A percentile compares a stretch with the other conserved stretches of the same genome.
phyloP scores from a whole-genome alignment of 2,888 invertebrate species.

The Mycalesis mineus region DNA sequence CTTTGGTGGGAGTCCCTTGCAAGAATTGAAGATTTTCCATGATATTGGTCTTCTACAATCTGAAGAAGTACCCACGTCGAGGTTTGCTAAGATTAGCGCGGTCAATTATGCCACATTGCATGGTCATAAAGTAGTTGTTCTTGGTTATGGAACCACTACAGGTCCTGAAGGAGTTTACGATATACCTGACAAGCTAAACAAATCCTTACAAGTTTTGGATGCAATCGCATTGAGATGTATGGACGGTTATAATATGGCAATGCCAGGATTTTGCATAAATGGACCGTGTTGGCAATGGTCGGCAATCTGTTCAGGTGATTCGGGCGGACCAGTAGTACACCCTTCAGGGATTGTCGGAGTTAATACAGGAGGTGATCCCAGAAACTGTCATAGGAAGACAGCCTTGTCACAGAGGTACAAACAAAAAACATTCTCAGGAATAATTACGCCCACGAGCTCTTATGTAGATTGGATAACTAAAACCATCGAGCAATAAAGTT shows the following conservation, averaged over 20 bases:
- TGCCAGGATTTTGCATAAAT: slow-evolving; percentile 3
- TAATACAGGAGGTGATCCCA: too few relatives aligned
- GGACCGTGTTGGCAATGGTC: slow-evolving; percentile 10
- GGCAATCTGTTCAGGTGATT: slow-evolving; percentile 6
- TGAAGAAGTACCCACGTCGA: not conserved
- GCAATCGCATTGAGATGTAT: slow-evolving; percentile 5
- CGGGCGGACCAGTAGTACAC: slow-evolving; percentile 8
- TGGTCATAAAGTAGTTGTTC: not conserved
- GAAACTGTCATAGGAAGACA: too few relatives aligned
- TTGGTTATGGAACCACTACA: slow-evolving; percentile 9
- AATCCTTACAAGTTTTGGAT: slow-evolving; percentile 14
- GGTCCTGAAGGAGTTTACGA: not conserved
- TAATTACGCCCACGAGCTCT: too few relatives aligned
- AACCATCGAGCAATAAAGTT: too few relatives aligned
- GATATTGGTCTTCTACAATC: slow-evolving; percentile 14
- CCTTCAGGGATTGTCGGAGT: too few relatives aligned
- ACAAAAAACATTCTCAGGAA: too few relatives aligned
- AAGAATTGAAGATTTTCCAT: too few relatives aligned
- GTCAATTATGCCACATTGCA: slow-evolving; percentile 10
- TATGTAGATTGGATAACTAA: too few relatives aligned
- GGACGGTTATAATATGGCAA: not conserved
- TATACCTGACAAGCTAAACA: not conserved
- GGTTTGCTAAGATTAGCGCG: slow-evolving; percentile 12
- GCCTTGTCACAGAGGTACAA: too few relatives aligned
- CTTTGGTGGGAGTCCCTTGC: too few relatives aligned